phyloP scores from a whole-genome alignment of 64 coral and sea anemone species.

The Pocillopora verrucosa region DNA sequence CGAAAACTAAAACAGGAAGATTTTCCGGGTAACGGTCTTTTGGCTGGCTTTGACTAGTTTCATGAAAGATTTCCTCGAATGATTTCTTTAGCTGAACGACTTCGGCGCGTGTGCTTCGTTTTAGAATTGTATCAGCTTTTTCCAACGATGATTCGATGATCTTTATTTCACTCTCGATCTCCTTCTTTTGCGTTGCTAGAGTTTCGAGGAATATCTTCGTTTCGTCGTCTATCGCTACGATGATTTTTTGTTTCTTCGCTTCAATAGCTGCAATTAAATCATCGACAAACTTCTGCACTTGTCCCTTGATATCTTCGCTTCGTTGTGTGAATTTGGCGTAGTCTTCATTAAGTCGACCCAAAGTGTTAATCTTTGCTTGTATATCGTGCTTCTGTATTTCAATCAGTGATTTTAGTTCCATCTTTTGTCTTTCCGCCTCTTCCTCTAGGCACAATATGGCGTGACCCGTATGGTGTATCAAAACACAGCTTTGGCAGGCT shows the following conservation, averaged over 20 bases:
- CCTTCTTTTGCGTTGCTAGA: neutral
- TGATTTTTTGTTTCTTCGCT: neutral
- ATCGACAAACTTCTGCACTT: neutral
- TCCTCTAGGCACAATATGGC: neutral
- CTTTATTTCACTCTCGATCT: neutral
- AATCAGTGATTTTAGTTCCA: neutral
- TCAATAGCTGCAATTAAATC: neutral
- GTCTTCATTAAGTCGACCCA: neutral
- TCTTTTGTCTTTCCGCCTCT: neutral
- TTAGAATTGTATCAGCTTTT: neutral
- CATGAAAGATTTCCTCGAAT: neutral
- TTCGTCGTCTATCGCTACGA: neutral
- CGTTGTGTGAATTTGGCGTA: neutral
- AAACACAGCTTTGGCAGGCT: slow-evolving; percentile 6
- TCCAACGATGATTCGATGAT: neutral
- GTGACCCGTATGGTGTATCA: neutral
- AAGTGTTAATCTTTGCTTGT: neutral
- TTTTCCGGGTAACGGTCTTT: neutral
- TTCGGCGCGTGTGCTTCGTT: slow-evolving; percentile 2
- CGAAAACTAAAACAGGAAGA: neutral
- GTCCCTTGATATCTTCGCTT: neutral
- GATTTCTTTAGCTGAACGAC: neutral
- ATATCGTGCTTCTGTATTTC: neutral
- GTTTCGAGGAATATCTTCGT: neutral
- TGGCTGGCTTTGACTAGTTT: neutral